Evolutionary conservation across 2,888 invertebrate genomes (phyloP).

Genomic region (Eilema depressum): DNA sequence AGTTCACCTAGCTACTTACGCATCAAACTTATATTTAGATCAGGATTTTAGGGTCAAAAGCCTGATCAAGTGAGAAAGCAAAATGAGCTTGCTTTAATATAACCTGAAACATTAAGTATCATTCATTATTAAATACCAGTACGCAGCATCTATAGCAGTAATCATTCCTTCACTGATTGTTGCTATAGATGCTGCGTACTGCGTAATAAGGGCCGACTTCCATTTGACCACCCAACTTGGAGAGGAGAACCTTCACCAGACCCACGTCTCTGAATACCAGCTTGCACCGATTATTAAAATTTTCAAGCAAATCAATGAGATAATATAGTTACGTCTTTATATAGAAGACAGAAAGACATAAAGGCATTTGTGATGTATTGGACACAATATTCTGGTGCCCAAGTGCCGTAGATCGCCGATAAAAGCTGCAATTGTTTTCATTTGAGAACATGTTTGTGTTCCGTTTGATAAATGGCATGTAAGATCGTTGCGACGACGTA

Average conservation of each 20-base stretch:
- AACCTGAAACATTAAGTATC: neutral
- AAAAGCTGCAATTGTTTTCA: slow-evolving; percentile 70
- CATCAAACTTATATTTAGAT: neutral
- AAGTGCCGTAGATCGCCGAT: slow-evolving; percentile 55
- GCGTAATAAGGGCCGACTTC: neutral
- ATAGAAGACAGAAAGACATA: slow-evolving; percentile 35
- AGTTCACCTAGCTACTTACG: neutral
- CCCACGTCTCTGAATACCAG: neutral
- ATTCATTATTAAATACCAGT: too few species aligned
- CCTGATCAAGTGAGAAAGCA: neutral
- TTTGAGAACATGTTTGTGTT: slow-evolving; percentile 72
- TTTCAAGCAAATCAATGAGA: neutral
- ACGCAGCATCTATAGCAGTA: too few species aligned
- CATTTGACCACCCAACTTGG: neutral
- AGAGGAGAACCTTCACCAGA: neutral
- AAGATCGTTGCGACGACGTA: slow-evolving; percentile 55
- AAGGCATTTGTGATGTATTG: slow-evolving; percentile 46
- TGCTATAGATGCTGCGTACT: too few species aligned
- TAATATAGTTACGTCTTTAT: slow-evolving; percentile 25
- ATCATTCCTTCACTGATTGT: too few species aligned
- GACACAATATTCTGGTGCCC: slow-evolving; percentile 48
- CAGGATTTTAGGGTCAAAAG: neutral
- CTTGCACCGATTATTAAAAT: too few species aligned
- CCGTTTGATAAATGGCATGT: slow-evolving; percentile 66
- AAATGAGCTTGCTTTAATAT: too few species aligned